A percentile compares a stretch with the other conserved stretches of the same genome.
Conservation (phyloP, 1,140 invertebrate species). For the Hylaeus volcanicus region DNA sequence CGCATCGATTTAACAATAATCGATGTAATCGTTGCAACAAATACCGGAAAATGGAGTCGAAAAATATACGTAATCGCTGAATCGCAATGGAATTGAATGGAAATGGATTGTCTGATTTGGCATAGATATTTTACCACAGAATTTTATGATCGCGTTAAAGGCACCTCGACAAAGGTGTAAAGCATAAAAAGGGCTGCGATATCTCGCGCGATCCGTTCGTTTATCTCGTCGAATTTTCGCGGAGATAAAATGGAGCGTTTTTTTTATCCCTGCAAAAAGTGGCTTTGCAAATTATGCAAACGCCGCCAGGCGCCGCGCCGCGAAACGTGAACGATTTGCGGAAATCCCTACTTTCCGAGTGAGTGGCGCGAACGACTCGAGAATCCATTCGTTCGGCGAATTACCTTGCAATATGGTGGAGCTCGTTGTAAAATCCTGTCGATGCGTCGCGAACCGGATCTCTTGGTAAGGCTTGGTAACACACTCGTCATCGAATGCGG, state of each 20-base stretch:
- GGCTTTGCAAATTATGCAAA: conserved; percentile 23
- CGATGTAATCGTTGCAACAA: neutral
- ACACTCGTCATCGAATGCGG: too few relatives aligned
- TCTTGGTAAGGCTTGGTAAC: neutral
- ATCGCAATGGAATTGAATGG: too few relatives aligned
- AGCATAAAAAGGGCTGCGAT: neutral
- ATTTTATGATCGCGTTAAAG: neutral
- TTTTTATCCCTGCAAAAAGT: neutral
- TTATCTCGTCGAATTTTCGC: neutral
- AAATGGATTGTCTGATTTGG: too few relatives aligned
- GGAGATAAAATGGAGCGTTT: neutral
- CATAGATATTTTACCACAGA: too few relatives aligned
- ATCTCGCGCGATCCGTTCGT: neutral
- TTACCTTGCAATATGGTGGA: conserved; percentile 8
- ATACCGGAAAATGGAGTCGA: too few relatives aligned
- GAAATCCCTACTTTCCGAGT: conserved; percentile 3
- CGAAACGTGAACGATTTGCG: neutral
- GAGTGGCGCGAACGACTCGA: conserved; percentile 8
- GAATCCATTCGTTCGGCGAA: neutral
- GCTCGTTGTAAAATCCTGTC: conserved; percentile 17
- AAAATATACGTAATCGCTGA: neutral
- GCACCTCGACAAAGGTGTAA: neutral
- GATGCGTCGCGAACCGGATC: conserved; percentile 1
- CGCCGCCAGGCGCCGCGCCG: neutral
- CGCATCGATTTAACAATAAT: neutral